Evolutionary conservation across 2,113 vertebrate species (phyloP), one percentile per base, ranked within the genome.

Genomic region (Gadus chalcogrammus): DNA sequence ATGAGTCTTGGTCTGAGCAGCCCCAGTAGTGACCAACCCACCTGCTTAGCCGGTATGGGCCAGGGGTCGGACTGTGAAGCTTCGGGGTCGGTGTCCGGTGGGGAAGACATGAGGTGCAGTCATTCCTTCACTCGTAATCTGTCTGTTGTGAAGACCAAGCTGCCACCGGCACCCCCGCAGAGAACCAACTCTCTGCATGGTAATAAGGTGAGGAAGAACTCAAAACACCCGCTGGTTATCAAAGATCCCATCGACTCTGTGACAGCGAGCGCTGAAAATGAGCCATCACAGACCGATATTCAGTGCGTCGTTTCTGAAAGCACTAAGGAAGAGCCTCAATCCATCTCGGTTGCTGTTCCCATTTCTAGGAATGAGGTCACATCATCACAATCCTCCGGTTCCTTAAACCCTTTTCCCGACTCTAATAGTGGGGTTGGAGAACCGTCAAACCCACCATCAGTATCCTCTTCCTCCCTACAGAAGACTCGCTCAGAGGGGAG

Each of bases 181-280:
- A 93, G 96, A 84, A 97, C 95, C 20, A 93, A 94, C 82, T 98
- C 97, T 0, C 90, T 97, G 71, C 93, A 96, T 70, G 87, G 90
- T 42, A 92, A 89, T 68, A 92, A 91, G 66, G 79, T 94, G 63
- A 94, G 87, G 59, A 66, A 90, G 70, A 92, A 89, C 0, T 88
- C 90, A 17, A 92, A 73, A n/a, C 69, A 82, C 22, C 35, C 75
- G n/a, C 55, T 71, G 56, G 75, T 86, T 0, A 72, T 52, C 18
- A 77, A 83, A 78, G 68, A 79, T 31, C 15, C 12, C 24, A 27
- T 4, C 12, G 61, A 85, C 18, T 79, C 74, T 22, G 42, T 69
- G 16, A 75, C 68, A 68, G 61, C 56, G 69, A 78, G 42, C 0
- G 85, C 76, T 52, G 80, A 81, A 64, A 79, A 77, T 56, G 78